Evolutionary conservation across 2,888 invertebrate genomes (phyloP).

Genomic region (Sicus ferrugineus): DNA sequence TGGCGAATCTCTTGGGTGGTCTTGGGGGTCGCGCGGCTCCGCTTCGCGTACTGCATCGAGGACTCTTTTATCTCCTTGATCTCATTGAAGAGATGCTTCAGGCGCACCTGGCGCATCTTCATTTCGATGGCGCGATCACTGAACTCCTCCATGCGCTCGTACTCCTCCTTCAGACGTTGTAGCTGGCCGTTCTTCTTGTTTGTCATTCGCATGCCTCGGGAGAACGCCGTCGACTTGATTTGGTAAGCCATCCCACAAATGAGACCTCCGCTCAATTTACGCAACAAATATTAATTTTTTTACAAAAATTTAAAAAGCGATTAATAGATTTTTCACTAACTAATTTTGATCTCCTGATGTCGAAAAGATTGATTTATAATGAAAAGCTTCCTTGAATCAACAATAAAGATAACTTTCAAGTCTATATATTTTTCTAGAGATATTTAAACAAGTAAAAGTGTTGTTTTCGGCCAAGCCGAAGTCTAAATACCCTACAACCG

Average conservation of each 20-base stretch:
- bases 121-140: constrained; percentile 53
- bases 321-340: constrained; percentile 18
- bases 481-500: too few relatives aligned
- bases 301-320: constrained; percentile 5
- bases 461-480: too few relatives aligned
- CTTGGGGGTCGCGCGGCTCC: constrained; percentile 32
- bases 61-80: constrained; percentile 52
- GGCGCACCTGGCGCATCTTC: constrained; percentile 54
- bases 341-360: constrained; percentile 21
- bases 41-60: constrained; percentile 30
- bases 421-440: too few relatives aligned
- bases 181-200: constrained; percentile 53
- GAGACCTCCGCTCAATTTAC: neutral
- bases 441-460: too few relatives aligned
- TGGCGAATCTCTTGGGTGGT: constrained; percentile 43
- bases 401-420: too few relatives aligned
- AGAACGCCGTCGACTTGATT: constrained; percentile 53
- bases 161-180: constrained; percentile 53
- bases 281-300: constrained; percentile 4
- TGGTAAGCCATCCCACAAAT: constrained; percentile 50
- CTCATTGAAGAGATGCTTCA: constrained; percentile 52
- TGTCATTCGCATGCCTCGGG: constrained; percentile 47
- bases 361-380: neutral
- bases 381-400: neutral
- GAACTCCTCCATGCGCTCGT: constrained; percentile 53